Evolutionary conservation across 2,113 vertebrate genomes (phyloP), one percentile per base, ranked within the genome.

Genomic region (Tylochromis polylepis): DNA sequence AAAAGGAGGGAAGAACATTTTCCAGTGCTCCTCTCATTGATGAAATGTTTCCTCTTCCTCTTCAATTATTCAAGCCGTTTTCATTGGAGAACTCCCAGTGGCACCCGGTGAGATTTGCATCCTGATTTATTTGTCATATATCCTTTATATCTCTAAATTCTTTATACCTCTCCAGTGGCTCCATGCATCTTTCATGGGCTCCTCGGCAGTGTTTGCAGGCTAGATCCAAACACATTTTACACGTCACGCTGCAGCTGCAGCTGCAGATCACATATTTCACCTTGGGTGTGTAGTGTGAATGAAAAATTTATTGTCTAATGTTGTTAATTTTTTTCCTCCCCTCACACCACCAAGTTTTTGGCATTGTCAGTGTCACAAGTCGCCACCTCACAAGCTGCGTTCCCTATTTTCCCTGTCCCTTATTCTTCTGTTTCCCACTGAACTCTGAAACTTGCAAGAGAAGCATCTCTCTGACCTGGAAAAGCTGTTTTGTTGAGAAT

Each of bases 121-220:
- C 93, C 94, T 96, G 96, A 96, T 96, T 96, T 97, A 96, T 96
- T 96, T 97, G 96, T 96, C 96, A 96, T 96, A 95, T 96, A 96
- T 96, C 96, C 96, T 96, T 96, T 95, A 96, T 96, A 92, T 95
- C 93, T 93, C 92, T 96, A 95, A 97, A 96, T 96, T 96, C 96
- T 96, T 96, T 96, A 96, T 96, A 95, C 91, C 95, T 95, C 95
- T 96, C 96, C 94, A 89, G 94, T 95, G 96, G 95, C 93, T 80
- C 91, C 88, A 95, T 96, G 92, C 95, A 96, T 96, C 92, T 95
- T 96, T 96, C 92, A 96, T 96, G 86, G 79, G 82, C 92, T 95
- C 92, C 94, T 96, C 91, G 22, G 89, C 92, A 82, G 91, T 95
- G 91, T 96, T 95, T 93, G 77, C 90, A 87, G 91, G 91, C 90